Percentiles rank a stretch among this genome's conserved stretches.
Evolutionary conservation across 2,888 invertebrate species (phyloP).

Genomic region (Dioctria rufipes): DNA sequence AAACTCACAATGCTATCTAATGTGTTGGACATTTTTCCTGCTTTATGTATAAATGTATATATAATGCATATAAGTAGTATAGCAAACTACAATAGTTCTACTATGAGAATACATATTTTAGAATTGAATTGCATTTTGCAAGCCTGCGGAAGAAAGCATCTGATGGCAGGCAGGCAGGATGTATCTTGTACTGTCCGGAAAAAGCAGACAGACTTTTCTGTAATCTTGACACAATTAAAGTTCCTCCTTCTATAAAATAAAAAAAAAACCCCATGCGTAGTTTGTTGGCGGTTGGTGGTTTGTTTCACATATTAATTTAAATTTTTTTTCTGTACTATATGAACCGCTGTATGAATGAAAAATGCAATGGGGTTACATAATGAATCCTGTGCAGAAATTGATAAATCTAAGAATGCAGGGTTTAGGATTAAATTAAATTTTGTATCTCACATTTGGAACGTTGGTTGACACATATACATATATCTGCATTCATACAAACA

Average conservation of each 20-base stretch:
- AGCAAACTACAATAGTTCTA: no score
- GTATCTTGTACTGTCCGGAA: constrained; percentile 13
- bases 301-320: constrained; percentile 34
- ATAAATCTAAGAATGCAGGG: neutral
- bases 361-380: constrained; percentile 16
- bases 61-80: no score
- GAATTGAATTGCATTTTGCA: constrained; percentile 49
- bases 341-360: neutral
- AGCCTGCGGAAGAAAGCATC: neutral
- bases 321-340: neutral
- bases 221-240: constrained; percentile 51
- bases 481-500: neutral
- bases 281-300: constrained; percentile 22
- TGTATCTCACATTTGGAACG: neutral
- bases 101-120: neutral
- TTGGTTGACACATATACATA: neutral
- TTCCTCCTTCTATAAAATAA: neutral
- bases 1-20: constrained; percentile 52
- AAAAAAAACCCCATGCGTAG: neutral
- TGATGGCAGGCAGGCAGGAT: neutral
- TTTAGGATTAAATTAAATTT: neutral
- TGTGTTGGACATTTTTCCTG: constrained; percentile 52
- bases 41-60: neutral
- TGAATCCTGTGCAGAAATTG: constrained; percentile 9
- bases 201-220: constrained; percentile 27